phyloP scores from a whole-genome alignment of 1,140 invertebrate species.

The Oreohelix idahoensis region DNA sequence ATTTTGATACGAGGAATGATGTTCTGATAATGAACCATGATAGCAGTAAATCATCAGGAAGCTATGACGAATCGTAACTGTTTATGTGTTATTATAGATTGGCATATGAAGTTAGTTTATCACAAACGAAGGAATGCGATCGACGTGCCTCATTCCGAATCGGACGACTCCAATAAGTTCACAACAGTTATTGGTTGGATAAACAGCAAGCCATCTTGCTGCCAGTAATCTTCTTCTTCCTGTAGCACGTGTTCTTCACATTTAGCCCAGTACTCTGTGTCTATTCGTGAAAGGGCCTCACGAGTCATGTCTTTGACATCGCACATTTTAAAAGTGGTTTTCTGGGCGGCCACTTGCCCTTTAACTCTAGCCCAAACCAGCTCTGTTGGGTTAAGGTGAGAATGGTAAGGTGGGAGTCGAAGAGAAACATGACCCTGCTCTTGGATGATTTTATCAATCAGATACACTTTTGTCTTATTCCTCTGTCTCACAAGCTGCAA shows the following conservation, averaged over 20 bases:
- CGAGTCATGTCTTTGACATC: neutral
- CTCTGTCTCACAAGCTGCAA: neutral
- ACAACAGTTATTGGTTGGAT: neutral
- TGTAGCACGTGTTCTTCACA: neutral
- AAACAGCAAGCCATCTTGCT: neutral
- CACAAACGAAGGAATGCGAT: too few species aligned
- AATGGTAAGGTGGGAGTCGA: neutral
- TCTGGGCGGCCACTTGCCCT: neutral
- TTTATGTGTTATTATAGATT: too few species aligned
- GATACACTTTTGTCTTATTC: neutral
- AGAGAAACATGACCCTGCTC: neutral
- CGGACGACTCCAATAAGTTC: neutral
- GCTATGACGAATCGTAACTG: too few species aligned
- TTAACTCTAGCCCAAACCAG: neutral
- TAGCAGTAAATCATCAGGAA: too few species aligned
- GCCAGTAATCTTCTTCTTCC: neutral
- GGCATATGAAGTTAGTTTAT: too few species aligned
- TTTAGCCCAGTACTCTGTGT: neutral
- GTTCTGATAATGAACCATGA: too few species aligned
- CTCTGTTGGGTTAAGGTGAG: neutral
- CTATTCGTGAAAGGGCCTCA: neutral
- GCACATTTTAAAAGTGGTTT: neutral
- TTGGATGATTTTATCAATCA: neutral
- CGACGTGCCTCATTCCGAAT: too few species aligned
- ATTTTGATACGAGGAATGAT: too few species aligned